Evolutionary conservation across 2,888 invertebrate genomes (phyloP).

Genomic region (Lobophora halterata): DNA sequence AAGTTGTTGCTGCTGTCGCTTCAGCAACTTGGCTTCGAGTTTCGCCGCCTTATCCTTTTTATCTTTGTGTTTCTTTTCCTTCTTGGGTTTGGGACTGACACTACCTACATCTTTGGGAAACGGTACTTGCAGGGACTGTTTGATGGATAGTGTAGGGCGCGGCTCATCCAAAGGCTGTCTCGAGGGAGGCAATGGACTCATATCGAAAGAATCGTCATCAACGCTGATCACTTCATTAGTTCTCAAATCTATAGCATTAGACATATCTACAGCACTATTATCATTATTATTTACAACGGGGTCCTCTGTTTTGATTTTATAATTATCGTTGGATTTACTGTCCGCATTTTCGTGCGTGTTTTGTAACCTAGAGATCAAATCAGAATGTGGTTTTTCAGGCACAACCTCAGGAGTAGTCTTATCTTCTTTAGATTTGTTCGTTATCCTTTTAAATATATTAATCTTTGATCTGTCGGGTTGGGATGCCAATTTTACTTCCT

Average conservation of each 20-base stretch:
- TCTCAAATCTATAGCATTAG: slow-evolving; percentile 72
- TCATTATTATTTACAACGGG: slow-evolving; percentile 75
- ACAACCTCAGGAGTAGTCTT: slow-evolving; percentile 68
- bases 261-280: slow-evolving; percentile 74
- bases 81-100: slow-evolving; percentile 80
- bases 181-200: slow-evolving; percentile 45
- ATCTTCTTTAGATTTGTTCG: slow-evolving; percentile 86
- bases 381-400: slow-evolving; percentile 64
- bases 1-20: slow-evolving; percentile 71
- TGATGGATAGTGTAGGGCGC: slow-evolving; percentile 64
- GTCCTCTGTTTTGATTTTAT: slow-evolving; percentile 61
- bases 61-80: slow-evolving; percentile 79
- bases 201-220: slow-evolving; percentile 73
- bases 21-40: slow-evolving; percentile 68
- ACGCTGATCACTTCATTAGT: slow-evolving; percentile 74
- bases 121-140: slow-evolving; percentile 68
- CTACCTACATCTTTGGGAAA: slow-evolving; percentile 78
- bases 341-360: slow-evolving; percentile 57
- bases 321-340: slow-evolving; percentile 49
- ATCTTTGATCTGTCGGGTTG: slow-evolving; percentile 93
- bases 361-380: slow-evolving; percentile 72
- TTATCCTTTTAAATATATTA: slow-evolving; percentile 93
- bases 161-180: slow-evolving; percentile 45
- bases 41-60: slow-evolving; percentile 75
- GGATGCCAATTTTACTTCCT: slow-evolving; percentile 83